Base-by-base conservation (phyloP, 2,113 vertebrate species). In the Mormyrus lacerda region DNA sequence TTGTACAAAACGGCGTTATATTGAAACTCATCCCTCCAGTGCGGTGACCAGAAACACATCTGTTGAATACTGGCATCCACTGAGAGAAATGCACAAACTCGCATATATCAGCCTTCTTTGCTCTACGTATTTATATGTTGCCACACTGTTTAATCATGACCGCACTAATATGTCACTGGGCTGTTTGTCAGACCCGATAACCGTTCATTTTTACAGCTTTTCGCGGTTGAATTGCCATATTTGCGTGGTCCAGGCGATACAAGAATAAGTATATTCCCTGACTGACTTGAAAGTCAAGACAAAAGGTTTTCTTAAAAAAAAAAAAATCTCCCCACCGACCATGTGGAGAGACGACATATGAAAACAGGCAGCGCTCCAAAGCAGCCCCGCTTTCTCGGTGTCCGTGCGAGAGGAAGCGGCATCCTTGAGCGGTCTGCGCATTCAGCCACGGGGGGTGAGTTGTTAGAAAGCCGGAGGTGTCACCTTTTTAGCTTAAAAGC, bases 21-120 rank as follows among this genome's bases (percentile, higher is more conserved):
- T 44, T 44, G 76, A 82, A 82, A 21, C 17, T 7, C 19, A 24
- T 82, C 42, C 15, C 35, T 21, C 35, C 76, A 82, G 19, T 82
- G 1, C 19, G 45, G 44, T 47, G 44, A 44, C 24, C 82, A 45
- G 35, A 44, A 17, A 42, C 13, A 69, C 53, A 87, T 73, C 44
- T 88, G 87, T 88, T 88, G 87, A 45, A 88, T 76, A 27, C 87
- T 31, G 45, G n/a, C 65, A 47, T 73, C 58, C n/a, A 35, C 42
- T 73, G 55, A 21, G 35, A 42, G 13, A 73, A 44, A 45, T 50
- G 42, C 61, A 53, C 47, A 51, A 47, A 84, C 17, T 84, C 2
- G 11, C 1, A 84, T 84, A n/a, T 45, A 47, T 39, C 73, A 42
- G 15, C 11, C 31, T 27, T 35, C 11, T 21, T 13, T 73, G 24